A percentile compares a stretch with the other conserved stretches of the same genome.
phyloP scores from a whole-genome alignment of 2,888 invertebrate genomes.

The Campoplex nolae region DNA sequence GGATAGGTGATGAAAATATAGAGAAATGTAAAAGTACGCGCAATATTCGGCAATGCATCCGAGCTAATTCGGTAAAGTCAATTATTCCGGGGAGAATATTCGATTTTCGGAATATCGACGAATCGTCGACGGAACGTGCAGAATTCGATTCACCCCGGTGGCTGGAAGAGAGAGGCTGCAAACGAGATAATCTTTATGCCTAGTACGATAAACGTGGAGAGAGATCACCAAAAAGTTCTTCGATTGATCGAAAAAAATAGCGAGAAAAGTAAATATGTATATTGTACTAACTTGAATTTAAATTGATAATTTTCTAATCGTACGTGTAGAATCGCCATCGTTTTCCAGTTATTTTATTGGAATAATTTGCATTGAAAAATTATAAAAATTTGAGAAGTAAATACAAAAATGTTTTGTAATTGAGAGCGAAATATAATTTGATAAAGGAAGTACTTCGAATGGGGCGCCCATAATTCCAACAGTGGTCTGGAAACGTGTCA shows the following conservation, averaged over 20 bases:
- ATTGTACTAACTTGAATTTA: neutral
- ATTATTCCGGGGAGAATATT: constrained; percentile 79
- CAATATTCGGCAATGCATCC: constrained; percentile 57
- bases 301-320: too few species aligned
- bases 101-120: constrained; percentile 80
- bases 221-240: neutral
- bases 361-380: neutral
- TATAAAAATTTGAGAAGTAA: neutral
- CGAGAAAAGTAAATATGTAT: neutral
- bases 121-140: constrained; percentile 77
- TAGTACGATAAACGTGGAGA: constrained; percentile 23
- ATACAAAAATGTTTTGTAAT: neutral
- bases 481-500: constrained; percentile 15
- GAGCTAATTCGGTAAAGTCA: constrained; percentile 80
- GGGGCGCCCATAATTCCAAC: neutral
- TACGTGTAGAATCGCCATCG: neutral
- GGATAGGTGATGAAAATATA: constrained; percentile 5
- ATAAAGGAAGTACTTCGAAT: neutral
- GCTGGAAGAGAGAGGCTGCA: constrained; percentile 38
- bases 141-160: constrained; percentile 75
- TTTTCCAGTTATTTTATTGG: too few species aligned
- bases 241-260: neutral
- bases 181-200: constrained; percentile 34
- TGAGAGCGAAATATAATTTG: neutral
- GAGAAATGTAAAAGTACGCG: constrained; percentile 14